A percentile compares a stretch with the other conserved stretches of the same genome.
Evolutionary conservation across 1,140 invertebrate genomes (phyloP).

Genomic region (Drosophila simulans): DNA sequence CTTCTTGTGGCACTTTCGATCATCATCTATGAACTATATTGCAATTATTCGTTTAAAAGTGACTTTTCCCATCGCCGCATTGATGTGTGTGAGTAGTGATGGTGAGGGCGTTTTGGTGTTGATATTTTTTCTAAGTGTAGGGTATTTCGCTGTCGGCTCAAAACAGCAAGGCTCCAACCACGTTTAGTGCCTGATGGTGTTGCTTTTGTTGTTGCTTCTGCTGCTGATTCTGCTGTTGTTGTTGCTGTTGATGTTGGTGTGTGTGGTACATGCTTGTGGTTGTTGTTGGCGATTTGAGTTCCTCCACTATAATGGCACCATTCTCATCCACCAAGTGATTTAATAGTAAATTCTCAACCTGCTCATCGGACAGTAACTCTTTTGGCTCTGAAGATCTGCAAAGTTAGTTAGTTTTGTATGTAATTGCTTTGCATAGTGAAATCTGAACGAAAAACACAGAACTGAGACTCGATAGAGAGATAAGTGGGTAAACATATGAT

Average conservation of each 20-base stretch:
- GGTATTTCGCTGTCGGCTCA: conserved; percentile 26
- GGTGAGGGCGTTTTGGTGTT: conserved; percentile 8
- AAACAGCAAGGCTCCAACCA: conserved; percentile 63
- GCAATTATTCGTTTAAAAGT: neutral
- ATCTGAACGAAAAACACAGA: neutral
- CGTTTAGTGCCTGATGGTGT: conserved; percentile 60
- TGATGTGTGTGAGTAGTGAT: neutral
- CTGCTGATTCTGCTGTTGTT: conserved; percentile 41
- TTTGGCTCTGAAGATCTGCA: conserved; percentile 83
- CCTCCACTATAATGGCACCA: conserved; percentile 77
- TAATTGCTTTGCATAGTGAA: conserved; percentile 3
- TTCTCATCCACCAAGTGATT: conserved; percentile 80
- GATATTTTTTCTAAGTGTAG: conserved; percentile 23
- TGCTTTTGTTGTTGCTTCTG: conserved; percentile 50
- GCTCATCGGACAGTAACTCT: conserved; percentile 83
- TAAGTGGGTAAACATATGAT: neutral
- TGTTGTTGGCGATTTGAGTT: conserved; percentile 76
- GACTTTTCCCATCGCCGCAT: conserved; percentile 24
- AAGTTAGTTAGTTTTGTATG: conserved; percentile 51
- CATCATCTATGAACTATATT: neutral
- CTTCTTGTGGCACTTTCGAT: neutral
- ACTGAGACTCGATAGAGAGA: conserved; percentile 6
- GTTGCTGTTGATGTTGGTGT: conserved; percentile 25
- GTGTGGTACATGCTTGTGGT: conserved; percentile 60
- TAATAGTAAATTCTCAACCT: conserved; percentile 84